Conservation (phyloP, 2,797 vertebrate species). For the Micropoecilia bifurca region DNA sequence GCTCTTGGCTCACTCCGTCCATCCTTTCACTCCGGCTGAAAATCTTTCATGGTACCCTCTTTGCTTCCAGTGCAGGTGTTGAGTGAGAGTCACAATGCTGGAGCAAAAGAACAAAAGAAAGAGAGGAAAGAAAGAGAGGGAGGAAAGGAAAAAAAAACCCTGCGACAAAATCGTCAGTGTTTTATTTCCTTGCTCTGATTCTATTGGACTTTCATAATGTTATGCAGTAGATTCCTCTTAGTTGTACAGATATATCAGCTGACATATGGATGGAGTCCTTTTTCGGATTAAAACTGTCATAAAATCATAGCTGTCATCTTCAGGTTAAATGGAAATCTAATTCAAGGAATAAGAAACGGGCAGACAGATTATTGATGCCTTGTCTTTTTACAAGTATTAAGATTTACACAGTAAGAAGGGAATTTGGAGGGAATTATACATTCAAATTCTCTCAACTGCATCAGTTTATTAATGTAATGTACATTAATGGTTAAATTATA, state of each 20-base stretch:
- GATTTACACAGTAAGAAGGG: not conserved
- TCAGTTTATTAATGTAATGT: not conserved
- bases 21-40: slow-evolving; percentile 46
- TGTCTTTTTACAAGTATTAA: not conserved
- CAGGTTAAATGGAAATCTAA: not conserved
- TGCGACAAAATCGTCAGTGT: slow-evolving; percentile 9
- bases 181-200: slow-evolving; percentile 41
- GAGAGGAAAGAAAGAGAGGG: not conserved
- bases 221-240: not conserved
- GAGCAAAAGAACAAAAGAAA: slow-evolving; percentile 24
- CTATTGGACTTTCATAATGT: not conserved
- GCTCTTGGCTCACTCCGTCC: slow-evolving; percentile 69
- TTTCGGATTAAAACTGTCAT: not conserved
- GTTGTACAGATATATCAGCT: not conserved
- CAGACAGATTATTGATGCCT: not conserved
- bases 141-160: slow-evolving; percentile 30
- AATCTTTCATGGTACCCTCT: slow-evolving; percentile 75
- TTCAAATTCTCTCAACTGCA: not conserved
- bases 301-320: slow-evolving; percentile 7
- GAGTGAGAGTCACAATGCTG: slow-evolving; percentile 70
- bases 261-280: not conserved
- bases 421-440: not conserved
- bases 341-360: not conserved
- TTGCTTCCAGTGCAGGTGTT: slow-evolving; percentile 70
- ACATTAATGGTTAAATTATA: not conserved